phyloP scores from a whole-genome alignment of 2,797 vertebrate genomes.

The Enteromius radiatus region DNA sequence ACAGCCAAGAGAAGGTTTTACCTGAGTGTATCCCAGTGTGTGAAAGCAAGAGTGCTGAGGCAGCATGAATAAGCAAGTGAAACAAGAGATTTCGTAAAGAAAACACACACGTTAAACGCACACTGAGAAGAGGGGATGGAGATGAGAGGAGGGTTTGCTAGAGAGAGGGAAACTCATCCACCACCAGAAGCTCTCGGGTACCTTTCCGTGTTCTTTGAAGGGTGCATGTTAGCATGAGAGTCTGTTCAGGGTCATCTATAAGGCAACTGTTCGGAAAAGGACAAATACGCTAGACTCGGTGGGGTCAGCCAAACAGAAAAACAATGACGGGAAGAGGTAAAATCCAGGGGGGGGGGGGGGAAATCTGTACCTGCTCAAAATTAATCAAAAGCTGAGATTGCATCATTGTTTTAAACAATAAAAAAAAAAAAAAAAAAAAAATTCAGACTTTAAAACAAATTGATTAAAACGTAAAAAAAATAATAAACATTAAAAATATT shows the following conservation, averaged over 20 bases:
- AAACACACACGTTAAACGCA: slow-evolving; percentile 68
- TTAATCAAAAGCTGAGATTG: neutral
- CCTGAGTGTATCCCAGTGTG: slow-evolving; percentile 79
- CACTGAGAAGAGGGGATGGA: slow-evolving; percentile 33
- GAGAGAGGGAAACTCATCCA: slow-evolving; percentile 45
- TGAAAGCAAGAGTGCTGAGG: slow-evolving; percentile 78
- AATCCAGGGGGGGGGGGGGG: too few relatives aligned
- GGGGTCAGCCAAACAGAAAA: neutral
- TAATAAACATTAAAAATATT: too few relatives aligned
- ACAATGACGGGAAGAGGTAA: neutral
- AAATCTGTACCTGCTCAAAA: neutral
- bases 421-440: neutral
- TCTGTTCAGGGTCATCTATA: slow-evolving; percentile 49
- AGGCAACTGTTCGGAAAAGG: slow-evolving; percentile 32
- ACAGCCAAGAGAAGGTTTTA: slow-evolving; percentile 62
- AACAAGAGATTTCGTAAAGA: slow-evolving; percentile 71
- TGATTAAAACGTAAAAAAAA: neutral
- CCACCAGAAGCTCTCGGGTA: slow-evolving; percentile 26
- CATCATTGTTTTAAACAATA: neutral
- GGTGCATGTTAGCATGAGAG: slow-evolving; percentile 58
- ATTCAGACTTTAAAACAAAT: neutral
- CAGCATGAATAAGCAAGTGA: slow-evolving; percentile 76
- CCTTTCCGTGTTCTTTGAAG: slow-evolving; percentile 45
- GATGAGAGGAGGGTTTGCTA: slow-evolving; percentile 3
- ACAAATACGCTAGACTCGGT: slow-evolving; percentile 42